Evolutionary conservation across 2,888 invertebrate genomes (phyloP).

Genomic region (Torymus tubicola): DNA sequence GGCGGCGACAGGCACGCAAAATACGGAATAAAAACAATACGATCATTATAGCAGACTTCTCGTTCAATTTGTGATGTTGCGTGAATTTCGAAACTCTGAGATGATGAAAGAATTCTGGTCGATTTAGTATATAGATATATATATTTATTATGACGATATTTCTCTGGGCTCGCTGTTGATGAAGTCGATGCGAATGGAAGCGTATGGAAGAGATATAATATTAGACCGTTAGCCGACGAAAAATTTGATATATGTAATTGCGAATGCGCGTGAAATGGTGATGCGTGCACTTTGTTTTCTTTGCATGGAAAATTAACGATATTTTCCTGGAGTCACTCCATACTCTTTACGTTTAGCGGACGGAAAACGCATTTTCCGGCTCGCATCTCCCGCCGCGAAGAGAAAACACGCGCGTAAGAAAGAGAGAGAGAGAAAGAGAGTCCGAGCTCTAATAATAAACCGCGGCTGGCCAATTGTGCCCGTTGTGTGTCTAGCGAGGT

Average conservation of each 20-base stretch:
- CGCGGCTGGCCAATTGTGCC: constrained; percentile 49
- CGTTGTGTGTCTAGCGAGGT: constrained; percentile 57
- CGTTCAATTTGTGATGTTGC: neutral
- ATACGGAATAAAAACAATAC: constrained; percentile 33
- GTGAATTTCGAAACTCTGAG: neutral
- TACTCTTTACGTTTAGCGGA: neutral
- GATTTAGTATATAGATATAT: neutral
- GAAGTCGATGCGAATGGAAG: constrained; percentile 23
- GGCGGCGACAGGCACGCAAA: constrained; percentile 32
- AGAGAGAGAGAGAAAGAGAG: constrained; percentile 11
- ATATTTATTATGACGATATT: neutral
- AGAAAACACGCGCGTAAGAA: neutral
- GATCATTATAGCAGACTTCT: constrained; percentile 40
- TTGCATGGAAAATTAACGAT: too few species aligned
- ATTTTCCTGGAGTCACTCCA: neutral
- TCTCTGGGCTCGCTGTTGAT: constrained; percentile 44
- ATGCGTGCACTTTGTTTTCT: neutral
- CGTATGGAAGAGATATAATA: neutral
- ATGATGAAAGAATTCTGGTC: neutral
- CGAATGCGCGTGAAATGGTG: too few species aligned
- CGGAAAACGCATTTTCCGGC: constrained; percentile 15
- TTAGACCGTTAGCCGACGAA: neutral
- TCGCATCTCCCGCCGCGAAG: neutral
- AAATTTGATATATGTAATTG: neutral
- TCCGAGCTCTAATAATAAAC: constrained; percentile 46